Percentiles rank a stretch among this genome's conserved stretches.
Conservation (phyloP, 2,797 vertebrate genomes). For the Pogonophryne albipinna region DNA sequence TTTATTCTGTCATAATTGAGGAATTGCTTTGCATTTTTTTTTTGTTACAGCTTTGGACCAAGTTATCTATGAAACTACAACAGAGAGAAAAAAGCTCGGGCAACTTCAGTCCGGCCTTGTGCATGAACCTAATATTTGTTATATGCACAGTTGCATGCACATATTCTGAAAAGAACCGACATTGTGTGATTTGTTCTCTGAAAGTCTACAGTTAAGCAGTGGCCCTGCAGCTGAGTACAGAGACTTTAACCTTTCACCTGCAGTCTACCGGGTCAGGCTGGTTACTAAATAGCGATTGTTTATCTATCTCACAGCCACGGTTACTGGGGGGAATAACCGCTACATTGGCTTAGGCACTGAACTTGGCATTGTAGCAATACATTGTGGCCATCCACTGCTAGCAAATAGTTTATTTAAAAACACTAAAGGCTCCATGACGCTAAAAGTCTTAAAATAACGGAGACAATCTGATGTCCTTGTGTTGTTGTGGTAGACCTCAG, state of each 20-base stretch:
- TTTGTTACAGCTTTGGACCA: no score
- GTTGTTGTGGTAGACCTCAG: constrained; percentile 7
- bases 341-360: neutral
- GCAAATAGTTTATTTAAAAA: neutral
- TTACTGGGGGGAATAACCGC: neutral
- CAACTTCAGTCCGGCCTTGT: no score
- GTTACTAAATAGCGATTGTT: constrained; percentile 10
- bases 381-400: neutral
- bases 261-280: neutral
- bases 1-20: no score
- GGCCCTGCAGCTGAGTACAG: constrained; percentile 4
- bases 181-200: constrained; percentile 32
- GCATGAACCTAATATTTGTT: no score
- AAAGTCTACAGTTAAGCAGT: neutral
- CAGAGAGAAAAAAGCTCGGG: no score
- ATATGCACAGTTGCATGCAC: neutral
- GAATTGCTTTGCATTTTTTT: no score
- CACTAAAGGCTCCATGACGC: neutral
- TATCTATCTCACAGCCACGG: neutral
- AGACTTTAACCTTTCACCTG: constrained; percentile 69
- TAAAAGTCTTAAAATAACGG: neutral
- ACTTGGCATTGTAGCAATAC: neutral
- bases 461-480: neutral
- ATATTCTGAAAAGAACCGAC: neutral
- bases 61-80: no score